Conservation (phyloP, 2,888 invertebrate species). For the Silvanus unidentatus region DNA sequence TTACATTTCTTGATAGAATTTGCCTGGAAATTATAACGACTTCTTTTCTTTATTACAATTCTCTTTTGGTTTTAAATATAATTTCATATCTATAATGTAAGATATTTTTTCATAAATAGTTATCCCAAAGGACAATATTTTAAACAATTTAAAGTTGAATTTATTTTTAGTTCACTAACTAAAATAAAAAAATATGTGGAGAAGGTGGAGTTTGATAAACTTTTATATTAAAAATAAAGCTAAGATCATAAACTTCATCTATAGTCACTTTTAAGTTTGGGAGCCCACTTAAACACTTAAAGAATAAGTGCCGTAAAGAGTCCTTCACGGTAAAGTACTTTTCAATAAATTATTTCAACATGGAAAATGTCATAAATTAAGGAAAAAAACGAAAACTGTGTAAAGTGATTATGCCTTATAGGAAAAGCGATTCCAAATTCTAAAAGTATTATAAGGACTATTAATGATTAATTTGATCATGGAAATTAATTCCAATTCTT, state of each 20-base stretch:
- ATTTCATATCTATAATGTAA: too few relatives aligned
- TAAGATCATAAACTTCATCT: constrained; percentile 39
- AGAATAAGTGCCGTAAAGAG: constrained; percentile 41
- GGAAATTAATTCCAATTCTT: too few relatives aligned
- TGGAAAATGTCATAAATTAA: constrained; percentile 39
- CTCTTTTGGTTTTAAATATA: too few relatives aligned
- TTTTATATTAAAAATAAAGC: constrained; percentile 34
- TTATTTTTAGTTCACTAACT: too few relatives aligned
- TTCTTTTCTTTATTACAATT: neutral
- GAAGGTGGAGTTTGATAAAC: constrained; percentile 25
- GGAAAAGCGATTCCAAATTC: constrained; percentile 18
- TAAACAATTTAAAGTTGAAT: too few relatives aligned
- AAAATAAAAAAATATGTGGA: too few relatives aligned
- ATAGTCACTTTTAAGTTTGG: constrained; percentile 35
- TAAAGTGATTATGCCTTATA: constrained; percentile 26
- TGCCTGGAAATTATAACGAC: constrained; percentile 19
- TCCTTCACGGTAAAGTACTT: constrained; percentile 42
- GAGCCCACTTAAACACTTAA: constrained; percentile 32
- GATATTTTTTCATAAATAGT: too few relatives aligned
- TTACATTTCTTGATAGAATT: constrained; percentile 30
- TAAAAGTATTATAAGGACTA: constrained; percentile 8
- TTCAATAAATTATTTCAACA: constrained; percentile 44
- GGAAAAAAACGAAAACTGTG: constrained; percentile 25
- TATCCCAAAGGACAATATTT: too few relatives aligned
- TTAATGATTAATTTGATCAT: constrained; percentile 28